Base-by-base conservation (phyloP, 1,140 invertebrate species). In the Cryptotermes secundus region DNA sequence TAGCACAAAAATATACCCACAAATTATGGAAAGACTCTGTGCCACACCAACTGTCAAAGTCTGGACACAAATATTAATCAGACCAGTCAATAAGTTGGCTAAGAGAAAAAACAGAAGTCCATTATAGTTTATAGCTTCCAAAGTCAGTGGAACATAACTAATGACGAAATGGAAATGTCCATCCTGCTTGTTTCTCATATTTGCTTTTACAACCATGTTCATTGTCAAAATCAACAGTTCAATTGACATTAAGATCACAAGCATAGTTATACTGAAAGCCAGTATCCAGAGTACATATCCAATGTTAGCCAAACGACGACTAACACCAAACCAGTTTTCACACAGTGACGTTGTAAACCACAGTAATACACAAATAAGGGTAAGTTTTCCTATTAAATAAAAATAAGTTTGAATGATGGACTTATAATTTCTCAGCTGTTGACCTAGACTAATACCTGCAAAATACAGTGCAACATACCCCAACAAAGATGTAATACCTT, bases 391-490 rank as follows among this genome's bases (percentile, higher is more conserved):
- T 9, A 79, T 36, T 80, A 84, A 49, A 6, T 38, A n/a, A 6
- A 84, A 36, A 34, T 72, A 38, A 84, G 4, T 22, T 49, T 19
- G 10, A 80, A 84, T 2, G 3, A 3, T 45, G 45, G 89, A 87
- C 49, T 89, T 88, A 86, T 88, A 88, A 85, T 88, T 87, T 84
- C 90, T 89, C 81, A 96, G 87, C n/a, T 93, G 87, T 86, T 91
- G 89, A 79, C 95, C 95, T 85, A 96, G 87, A 86, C 93, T 91
- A 49, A 95, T 92, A 80, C 94, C 93, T 87, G 94, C 90, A 83
- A 98, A 91, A 88, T 97, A 98, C 2, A 99, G 88, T 7, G 94
- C 92, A 24, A 97, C 89, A 89, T 97, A 99, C 3, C 98, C 98
- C 4, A 95, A 90, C 42, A 94, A 90, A 1, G 97, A 98, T 49